Base-by-base conservation (phyloP, 1,140 invertebrate genomes). In the Bilobella aurantiaca region DNA sequence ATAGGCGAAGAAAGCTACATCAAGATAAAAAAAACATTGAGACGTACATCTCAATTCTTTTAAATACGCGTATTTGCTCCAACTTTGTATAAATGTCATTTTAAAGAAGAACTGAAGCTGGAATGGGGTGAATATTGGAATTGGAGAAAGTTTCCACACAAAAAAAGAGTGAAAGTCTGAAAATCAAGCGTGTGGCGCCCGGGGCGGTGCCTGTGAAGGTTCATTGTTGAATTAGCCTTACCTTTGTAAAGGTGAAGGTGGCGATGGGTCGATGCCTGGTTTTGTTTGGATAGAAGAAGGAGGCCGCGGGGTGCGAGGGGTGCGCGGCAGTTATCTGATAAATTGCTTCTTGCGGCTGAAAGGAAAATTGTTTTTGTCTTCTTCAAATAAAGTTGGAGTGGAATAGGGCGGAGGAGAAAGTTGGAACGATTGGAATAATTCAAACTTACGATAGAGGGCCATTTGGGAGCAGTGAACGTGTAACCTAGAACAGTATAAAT, bases 401-500 rank as follows among this genome's bases (percentile, higher is more conserved):
- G 8, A 58, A 60, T 60, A 5, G 12, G 21, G 23, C 18, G 34
- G 61, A 47, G 25, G 28, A 31, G 27, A 42, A 62, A 31, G 42
- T 21, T 63, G 28, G 27, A 16, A 30, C 12, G 5, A n/a, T 5
- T 14, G n/a, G 14, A 34, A 29, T n/a, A n/a, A n/a, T 63, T n/a
- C 21, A 8, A 28, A 21, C 63, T 58, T 66, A 58, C 21, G 63
- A 78, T 75, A 1, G 83, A 80, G 23, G 77, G 77, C 73, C 79
- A 80, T 68, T 86, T 84, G 1, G 81, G 79, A 0, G 84, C 82
- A 66, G 84, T 84, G 74, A 86, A 87, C 27, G 83, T 82, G 58
- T 82, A 78, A n/a, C 85, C 66, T 68, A 47, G 21, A 46, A 58
- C n/a, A 61, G 32, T 53, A 53, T 53, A 53, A 53, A 53, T 53